Evolutionary conservation across 2,888 invertebrate genomes (phyloP), one percentile per base, ranked within the genome.

Genomic region (Charanyca ferruginea): DNA sequence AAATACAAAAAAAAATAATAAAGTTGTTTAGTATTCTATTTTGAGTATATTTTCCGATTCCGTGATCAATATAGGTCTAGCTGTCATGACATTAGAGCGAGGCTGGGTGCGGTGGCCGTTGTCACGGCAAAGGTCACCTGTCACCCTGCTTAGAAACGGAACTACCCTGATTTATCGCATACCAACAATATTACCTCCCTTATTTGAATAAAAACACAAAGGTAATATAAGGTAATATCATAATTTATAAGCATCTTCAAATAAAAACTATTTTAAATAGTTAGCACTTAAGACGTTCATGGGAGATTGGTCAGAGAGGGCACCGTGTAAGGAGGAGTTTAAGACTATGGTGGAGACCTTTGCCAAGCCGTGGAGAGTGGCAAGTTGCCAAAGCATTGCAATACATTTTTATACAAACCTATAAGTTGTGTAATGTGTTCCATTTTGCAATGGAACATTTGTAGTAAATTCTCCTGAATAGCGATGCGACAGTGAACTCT

Each of bases 81-180:
- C 55, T 73, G 67, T 66, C 73, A 59, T 60, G 79, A 41, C 62
- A 62, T 74, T 61, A 42, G 8, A 18, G 5, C 55, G 23, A 9
- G 42, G 5, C 75, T 62, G 80, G 80, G 80, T 23, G 75, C 41
- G 80, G 79, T 53, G 7, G 42, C 35, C 18, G 8, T 9, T 35
- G 61, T 44, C 76, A 62, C 54, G 62, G 25, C 61, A 59, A 62
- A 67, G 75, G 80, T 75, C 79, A 79, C 51, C 62, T 75, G 80
- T 60, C 80, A 62, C 54, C 44, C 20, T 11, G 49, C 45, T 28
- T 61, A 18, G 58, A 47, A 13, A 65, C 62, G 35, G 62, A 62
- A 75, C 49, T 32, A 32, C 51, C 47, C 51, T 55, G 80, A 75
- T 79, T 75, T 75, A 75, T 62, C 13, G 49, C 41, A 11, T 42